phyloP scores from a whole-genome alignment of 2,797 vertebrate species.

The Cyclopterus lumpus region DNA sequence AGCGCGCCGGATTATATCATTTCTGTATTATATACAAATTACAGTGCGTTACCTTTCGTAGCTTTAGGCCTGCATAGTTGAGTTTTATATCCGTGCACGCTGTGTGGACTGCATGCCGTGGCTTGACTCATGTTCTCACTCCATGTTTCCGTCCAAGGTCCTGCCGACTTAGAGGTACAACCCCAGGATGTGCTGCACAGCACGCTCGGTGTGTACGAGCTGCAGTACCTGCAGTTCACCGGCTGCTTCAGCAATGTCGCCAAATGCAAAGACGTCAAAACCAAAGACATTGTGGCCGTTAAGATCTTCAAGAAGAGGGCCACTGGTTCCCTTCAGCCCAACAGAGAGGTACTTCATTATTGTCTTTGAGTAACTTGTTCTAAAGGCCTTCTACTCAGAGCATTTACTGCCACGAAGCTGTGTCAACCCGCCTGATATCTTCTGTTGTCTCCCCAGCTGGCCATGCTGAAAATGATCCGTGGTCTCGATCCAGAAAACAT shows the following conservation, averaged over 20 bases:
- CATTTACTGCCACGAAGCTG: no score
- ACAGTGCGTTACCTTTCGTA: no score
- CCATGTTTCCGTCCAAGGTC: background rate
- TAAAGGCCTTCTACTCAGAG: background rate
- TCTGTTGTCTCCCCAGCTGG: background rate
- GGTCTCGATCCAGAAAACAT: background rate
- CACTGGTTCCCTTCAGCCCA: no score
- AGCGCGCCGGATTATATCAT: no score
- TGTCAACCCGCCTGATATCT: no score
- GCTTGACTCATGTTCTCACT: no score
- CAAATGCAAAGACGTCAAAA: background rate
- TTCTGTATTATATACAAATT: no score
- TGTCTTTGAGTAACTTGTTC: background rate
- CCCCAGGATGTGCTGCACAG: background rate
- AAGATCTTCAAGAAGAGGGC: background rate
- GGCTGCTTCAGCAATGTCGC: background rate
- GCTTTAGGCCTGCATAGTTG: no score
- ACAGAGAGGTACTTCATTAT: background rate
- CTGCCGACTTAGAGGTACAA: background rate
- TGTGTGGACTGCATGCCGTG: background rate
- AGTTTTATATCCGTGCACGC: no score
- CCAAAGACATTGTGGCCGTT: background rate
- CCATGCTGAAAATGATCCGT: background rate
- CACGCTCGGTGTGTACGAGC: background rate
- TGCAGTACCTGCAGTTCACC: background rate